These are phyloP conservation scores for Amphiprion clarkii DNA, from an alignment of 2,797 vertebrate genomes.

Conservation along the genomic window DNA sequence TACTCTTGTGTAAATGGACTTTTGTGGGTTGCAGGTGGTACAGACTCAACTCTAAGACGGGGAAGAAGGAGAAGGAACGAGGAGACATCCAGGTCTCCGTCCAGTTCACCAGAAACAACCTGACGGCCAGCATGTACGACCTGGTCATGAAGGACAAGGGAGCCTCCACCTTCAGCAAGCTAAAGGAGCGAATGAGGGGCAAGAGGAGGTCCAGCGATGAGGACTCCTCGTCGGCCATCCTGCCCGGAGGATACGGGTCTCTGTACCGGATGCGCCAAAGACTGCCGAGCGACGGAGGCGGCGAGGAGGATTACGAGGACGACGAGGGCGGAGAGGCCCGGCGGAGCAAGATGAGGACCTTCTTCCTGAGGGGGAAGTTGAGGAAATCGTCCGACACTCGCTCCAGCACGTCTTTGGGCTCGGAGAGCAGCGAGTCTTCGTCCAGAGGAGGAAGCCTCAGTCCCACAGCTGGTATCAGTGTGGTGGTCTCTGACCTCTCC, in stretches of 20 bases:
- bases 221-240: slow-evolving; percentile 90
- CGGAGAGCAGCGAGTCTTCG: slow-evolving; percentile 95
- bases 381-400: slow-evolving; percentile 93
- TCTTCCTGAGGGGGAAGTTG: slow-evolving; percentile 92
- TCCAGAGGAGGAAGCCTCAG: slow-evolving; percentile 92
- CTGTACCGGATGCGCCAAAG: slow-evolving; percentile 79
- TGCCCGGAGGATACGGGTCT: slow-evolving; percentile 86
- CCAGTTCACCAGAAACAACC: slow-evolving; percentile 93
- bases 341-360: slow-evolving; percentile 92
- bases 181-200: slow-evolving; percentile 94
- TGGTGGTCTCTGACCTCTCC: slow-evolving; percentile 85
- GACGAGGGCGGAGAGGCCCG: slow-evolving; percentile 85
- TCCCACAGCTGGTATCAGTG: slow-evolving; percentile 87
- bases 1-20: neutral
- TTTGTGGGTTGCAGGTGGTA: slow-evolving; percentile 89
- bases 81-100: slow-evolving; percentile 94
- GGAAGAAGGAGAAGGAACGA: slow-evolving; percentile 97
- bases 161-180: slow-evolving; percentile 91
- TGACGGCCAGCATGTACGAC: slow-evolving; percentile 99
- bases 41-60: slow-evolving; percentile 93
- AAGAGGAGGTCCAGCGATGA: slow-evolving; percentile 90
- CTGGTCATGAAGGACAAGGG: slow-evolving; percentile 95
- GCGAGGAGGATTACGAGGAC: slow-evolving; percentile 92
- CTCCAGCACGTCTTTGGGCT: slow-evolving; percentile 94
- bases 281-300: slow-evolving; percentile 83